Evolutionary conservation across 2,888 invertebrate species (phyloP).

Genomic region (Electrophaes corylata): DNA sequence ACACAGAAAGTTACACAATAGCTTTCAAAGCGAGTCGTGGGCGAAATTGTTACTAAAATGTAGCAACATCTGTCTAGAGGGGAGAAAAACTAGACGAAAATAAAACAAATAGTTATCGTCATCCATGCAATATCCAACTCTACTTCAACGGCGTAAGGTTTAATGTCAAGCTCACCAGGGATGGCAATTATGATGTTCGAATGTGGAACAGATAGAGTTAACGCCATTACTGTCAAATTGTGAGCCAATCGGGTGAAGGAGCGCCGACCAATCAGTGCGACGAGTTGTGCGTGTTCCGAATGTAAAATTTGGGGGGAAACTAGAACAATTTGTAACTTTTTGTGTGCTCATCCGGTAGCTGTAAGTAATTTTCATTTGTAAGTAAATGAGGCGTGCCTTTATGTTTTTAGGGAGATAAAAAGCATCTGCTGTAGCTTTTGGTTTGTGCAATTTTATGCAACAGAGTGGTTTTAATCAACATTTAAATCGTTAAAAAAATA

Average conservation of each 20-base stretch:
- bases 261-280: constrained; percentile 68
- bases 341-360: constrained; percentile 53
- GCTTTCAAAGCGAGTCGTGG: constrained; percentile 73
- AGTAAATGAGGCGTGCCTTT: constrained; percentile 43
- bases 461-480: neutral
- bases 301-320: constrained; percentile 77
- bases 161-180: constrained; percentile 35
- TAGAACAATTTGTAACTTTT: constrained; percentile 75
- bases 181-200: constrained; percentile 35
- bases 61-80: constrained; percentile 82
- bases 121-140: constrained; percentile 25
- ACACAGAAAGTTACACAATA: constrained; percentile 77
- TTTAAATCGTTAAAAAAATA: neutral
- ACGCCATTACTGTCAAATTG: constrained; percentile 84
- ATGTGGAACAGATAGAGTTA: constrained; percentile 56
- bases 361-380: constrained; percentile 56
- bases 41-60: constrained; percentile 83
- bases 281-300: constrained; percentile 70
- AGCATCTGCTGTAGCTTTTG: constrained; percentile 31
- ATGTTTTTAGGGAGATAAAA: constrained; percentile 34
- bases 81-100: constrained; percentile 47
- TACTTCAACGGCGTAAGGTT: accelerated
- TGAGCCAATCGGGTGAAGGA: constrained; percentile 73
- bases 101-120: constrained; percentile 22
- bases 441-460: constrained; percentile 21